phyloP scores from a whole-genome alignment of 2,888 invertebrate genomes.

The Noctua janthina region DNA sequence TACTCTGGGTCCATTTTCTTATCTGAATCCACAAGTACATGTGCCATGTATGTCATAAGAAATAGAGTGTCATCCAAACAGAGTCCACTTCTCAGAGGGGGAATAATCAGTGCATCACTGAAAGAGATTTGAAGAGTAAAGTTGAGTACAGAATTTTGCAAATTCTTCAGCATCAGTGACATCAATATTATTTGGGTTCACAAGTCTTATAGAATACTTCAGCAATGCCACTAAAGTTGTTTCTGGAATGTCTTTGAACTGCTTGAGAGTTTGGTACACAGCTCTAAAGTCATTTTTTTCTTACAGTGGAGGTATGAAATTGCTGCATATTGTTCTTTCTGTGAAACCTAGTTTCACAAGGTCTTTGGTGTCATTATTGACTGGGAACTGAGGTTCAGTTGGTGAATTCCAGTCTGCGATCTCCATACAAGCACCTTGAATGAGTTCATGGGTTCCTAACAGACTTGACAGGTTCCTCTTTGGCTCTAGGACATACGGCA shows the following conservation, averaged over 20 bases:
- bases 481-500: slow-evolving; percentile 84
- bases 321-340: slow-evolving; percentile 87
- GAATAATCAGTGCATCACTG: slow-evolving; percentile 88
- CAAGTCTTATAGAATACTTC: slow-evolving; percentile 80
- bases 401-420: slow-evolving; percentile 84
- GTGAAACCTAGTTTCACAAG: slow-evolving; percentile 86
- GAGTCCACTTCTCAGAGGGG: slow-evolving; percentile 85
- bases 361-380: slow-evolving; percentile 76
- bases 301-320: slow-evolving; percentile 85
- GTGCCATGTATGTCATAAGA: slow-evolving; percentile 88
- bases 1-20: slow-evolving; percentile 77
- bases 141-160: slow-evolving; percentile 83
- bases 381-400: slow-evolving; percentile 71
- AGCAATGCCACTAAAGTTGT: slow-evolving; percentile 85
- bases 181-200: slow-evolving; percentile 73
- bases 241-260: slow-evolving; percentile 90
- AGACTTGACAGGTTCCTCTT: slow-evolving; percentile 85
- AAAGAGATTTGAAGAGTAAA: slow-evolving; percentile 85
- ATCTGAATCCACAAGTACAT: slow-evolving; percentile 83
- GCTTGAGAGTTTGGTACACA: slow-evolving; percentile 79
- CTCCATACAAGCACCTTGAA: slow-evolving; percentile 78
- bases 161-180: slow-evolving; percentile 73
- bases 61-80: slow-evolving; percentile 85
- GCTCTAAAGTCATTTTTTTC: slow-evolving; percentile 81
- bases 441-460: slow-evolving; percentile 85